phyloP scores from a whole-genome alignment of 1,140 invertebrate genomes.

The Apis dorsata region DNA sequence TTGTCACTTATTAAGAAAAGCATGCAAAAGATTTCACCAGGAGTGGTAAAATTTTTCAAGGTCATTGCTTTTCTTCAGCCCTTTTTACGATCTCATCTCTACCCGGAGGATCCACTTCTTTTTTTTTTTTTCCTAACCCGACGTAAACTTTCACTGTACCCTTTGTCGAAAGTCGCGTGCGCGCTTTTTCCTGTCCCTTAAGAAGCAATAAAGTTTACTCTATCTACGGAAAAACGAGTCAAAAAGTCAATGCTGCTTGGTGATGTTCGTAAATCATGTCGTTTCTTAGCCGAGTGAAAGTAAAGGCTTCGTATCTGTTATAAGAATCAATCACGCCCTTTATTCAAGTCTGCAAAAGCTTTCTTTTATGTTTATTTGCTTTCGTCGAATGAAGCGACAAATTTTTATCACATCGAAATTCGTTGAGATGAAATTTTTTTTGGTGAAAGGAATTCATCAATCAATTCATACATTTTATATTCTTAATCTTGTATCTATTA shows the following conservation, averaged over 20 bases:
- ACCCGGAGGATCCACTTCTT: not conserved
- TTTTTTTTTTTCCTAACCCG: slow-evolving; percentile 3
- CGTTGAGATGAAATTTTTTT: not conserved
- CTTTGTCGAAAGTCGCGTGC: slow-evolving; percentile 65
- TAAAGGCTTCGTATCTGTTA: slow-evolving; percentile 69
- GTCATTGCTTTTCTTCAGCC: slow-evolving; percentile 27
- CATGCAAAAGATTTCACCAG: slow-evolving; percentile 21
- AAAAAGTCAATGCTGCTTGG: slow-evolving; percentile 43
- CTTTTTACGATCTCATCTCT: slow-evolving; percentile 18
- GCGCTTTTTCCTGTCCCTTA: slow-evolving; percentile 27
- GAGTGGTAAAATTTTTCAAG: not conserved
- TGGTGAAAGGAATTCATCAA: not conserved
- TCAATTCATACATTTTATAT: not conserved
- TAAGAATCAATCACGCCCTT: slow-evolving; percentile 45
- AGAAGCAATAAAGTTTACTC: slow-evolving; percentile 71
- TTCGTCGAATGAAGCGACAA: not conserved
- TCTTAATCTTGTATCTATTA: too few relatives aligned
- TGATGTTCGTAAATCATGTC: slow-evolving; percentile 68
- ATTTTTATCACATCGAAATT: not conserved
- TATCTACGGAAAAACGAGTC: slow-evolving; percentile 42
- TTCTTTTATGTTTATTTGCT: not conserved
- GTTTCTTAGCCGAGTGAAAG: slow-evolving; percentile 68
- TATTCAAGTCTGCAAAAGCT: accelerated
- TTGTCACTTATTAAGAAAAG: not conserved
- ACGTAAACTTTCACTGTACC: slow-evolving; percentile 73